phyloP scores from a whole-genome alignment of 37 sponge, comb jelly and placozoan genomes.

The Bolinopsis microptera region DNA sequence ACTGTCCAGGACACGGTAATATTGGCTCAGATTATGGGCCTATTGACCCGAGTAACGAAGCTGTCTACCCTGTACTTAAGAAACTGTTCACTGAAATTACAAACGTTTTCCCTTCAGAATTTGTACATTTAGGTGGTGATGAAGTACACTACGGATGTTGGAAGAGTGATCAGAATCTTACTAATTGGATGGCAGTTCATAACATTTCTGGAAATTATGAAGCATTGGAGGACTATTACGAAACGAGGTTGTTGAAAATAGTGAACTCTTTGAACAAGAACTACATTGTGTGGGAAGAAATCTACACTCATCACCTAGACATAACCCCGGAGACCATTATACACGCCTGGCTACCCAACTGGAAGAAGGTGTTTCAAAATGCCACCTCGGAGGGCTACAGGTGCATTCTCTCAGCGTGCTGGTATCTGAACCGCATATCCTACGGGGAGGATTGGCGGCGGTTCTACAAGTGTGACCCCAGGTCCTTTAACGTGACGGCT shows the following conservation, averaged over 20 bases:
- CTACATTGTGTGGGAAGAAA: slow-evolving; percentile 76
- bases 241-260: slow-evolving; percentile 40
- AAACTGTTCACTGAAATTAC: too few species aligned
- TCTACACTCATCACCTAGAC: slow-evolving; percentile 66
- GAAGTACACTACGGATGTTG: slow-evolving; percentile 73
- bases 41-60: slow-evolving; percentile 67
- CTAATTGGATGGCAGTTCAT: slow-evolving; percentile 51
- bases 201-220: slow-evolving; percentile 70
- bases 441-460: slow-evolving; percentile 66
- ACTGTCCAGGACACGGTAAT: too few species aligned
- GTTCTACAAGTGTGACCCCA: too few species aligned
- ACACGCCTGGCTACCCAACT: slow-evolving; percentile 67
- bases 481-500: slow-evolving; percentile 64
- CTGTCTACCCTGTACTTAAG: slow-evolving; percentile 67
- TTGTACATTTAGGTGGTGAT: slow-evolving; percentile 76
- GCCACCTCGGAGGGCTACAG: slow-evolving; percentile 65
- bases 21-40: slow-evolving; percentile 68
- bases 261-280: slow-evolving; percentile 62
- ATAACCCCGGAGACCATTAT: slow-evolving; percentile 68
- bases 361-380: neutral
- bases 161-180: slow-evolving; percentile 42
- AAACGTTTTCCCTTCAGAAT: slow-evolving; percentile 67
- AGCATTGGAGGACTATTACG: slow-evolving; percentile 71
- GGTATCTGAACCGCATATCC: slow-evolving; percentile 73
- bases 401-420: slow-evolving; percentile 70